A percentile compares a stretch with the other conserved stretches of the same genome.
phyloP scores from a whole-genome alignment of 2,113 vertebrate species.

The Acrocephalus arundinaceus region DNA sequence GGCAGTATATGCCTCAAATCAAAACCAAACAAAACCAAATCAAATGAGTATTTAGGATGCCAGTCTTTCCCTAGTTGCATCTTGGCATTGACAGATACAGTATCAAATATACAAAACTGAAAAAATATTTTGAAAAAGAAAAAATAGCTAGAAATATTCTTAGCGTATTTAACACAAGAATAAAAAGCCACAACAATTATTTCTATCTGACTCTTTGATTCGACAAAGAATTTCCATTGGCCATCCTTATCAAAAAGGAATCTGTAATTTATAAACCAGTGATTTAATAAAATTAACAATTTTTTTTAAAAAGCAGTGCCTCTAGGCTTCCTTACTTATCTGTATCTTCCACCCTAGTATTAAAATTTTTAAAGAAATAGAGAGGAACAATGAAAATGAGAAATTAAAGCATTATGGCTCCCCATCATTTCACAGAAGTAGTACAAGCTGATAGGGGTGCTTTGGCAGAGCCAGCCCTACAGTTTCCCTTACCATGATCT shows the following conservation, averaged over 20 bases:
- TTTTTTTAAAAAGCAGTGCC: background rate
- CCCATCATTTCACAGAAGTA: background rate
- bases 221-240: background rate
- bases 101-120: background rate
- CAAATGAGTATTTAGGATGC: background rate
- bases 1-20: background rate
- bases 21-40: background rate
- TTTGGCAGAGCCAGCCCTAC: background rate
- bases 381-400: background rate
- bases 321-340: background rate
- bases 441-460: background rate
- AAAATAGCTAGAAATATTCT: background rate
- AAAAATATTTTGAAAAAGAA: background rate
- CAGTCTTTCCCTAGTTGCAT: background rate
- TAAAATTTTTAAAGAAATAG: background rate
- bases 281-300: background rate
- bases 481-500: rapidly evolving
- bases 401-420: background rate
- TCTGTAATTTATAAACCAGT: background rate
- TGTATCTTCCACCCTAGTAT: background rate
- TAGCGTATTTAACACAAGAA: background rate
- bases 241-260: background rate
- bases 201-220: background rate
- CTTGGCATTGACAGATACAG: background rate
- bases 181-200: background rate